Evolutionary conservation across 2,888 invertebrate species (phyloP).

Genomic region (Drosophila yooni): DNA sequence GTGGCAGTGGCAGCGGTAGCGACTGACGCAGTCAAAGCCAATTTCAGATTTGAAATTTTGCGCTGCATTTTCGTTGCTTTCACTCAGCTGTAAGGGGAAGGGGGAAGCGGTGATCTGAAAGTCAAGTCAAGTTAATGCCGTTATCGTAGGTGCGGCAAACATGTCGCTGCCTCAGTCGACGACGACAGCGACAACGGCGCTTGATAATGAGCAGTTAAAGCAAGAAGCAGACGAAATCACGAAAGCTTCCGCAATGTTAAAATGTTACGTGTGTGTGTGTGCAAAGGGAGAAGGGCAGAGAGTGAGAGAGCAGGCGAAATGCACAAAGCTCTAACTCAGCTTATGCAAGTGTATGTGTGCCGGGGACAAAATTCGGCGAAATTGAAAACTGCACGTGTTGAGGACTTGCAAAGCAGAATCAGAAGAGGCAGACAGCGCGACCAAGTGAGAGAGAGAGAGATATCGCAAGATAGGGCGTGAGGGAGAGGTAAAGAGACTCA

Average conservation of each 20-base stretch:
- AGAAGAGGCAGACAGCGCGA: conserved; percentile 11
- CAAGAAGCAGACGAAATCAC: conserved; percentile 46
- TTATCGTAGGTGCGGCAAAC: conserved; percentile 79
- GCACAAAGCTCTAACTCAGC: conserved; percentile 33
- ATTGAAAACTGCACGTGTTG: conserved; percentile 63
- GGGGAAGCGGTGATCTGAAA: conserved; percentile 50
- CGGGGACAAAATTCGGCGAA: conserved; percentile 51
- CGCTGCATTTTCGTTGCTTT: conserved; percentile 61
- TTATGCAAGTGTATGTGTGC: conserved; percentile 16
- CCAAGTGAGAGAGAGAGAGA: conserved; percentile 13
- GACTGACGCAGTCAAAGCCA: conserved; percentile 63
- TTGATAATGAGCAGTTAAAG: conserved; percentile 76
- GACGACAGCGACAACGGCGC: conserved; percentile 55
- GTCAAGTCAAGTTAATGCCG: conserved; percentile 72
- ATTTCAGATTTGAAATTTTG: conserved; percentile 54
- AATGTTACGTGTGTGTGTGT: conserved; percentile 45
- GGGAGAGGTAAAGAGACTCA: conserved; percentile 26
- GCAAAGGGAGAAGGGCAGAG: conserved; percentile 3
- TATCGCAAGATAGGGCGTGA: background rate
- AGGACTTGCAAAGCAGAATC: conserved; percentile 29
- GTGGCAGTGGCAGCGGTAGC: conserved; percentile 41
- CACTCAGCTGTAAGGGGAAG: conserved; percentile 38
- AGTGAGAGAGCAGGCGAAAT: conserved; percentile 32
- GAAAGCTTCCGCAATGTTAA: conserved; percentile 77
- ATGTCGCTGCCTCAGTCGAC: conserved; percentile 55